Evolutionary conservation across 1,140 invertebrate genomes (phyloP).

Genomic region (Caenorhabditis brenneri): DNA sequence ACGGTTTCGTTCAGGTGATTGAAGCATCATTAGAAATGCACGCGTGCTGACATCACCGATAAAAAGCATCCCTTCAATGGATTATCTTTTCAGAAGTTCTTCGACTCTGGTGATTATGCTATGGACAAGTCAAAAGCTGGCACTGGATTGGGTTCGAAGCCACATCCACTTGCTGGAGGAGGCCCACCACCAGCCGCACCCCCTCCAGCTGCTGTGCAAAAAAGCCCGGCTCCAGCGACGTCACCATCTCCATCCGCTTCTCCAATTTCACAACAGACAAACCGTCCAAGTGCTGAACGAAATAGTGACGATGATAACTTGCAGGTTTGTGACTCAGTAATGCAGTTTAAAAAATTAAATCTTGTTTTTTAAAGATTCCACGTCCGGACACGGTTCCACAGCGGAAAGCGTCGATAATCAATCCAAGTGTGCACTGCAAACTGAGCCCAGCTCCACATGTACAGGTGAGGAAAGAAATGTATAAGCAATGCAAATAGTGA

Average conservation of each 20-base stretch:
- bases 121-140: constrained; percentile 67
- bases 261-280: background rate
- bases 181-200: constrained; percentile 6
- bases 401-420: constrained; percentile 69
- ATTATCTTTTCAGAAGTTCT: constrained; percentile 66
- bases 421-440: constrained; percentile 68
- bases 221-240: background rate
- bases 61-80: background rate
- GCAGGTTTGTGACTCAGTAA: constrained; percentile 27
- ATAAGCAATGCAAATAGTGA: background rate
- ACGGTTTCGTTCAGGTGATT: no score
- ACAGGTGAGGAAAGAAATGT: constrained; percentile 50
- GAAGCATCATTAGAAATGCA: no score
- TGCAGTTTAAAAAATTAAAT: background rate
- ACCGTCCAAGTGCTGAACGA: background rate
- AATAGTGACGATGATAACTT: constrained; percentile 40
- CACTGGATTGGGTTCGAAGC: constrained; percentile 6
- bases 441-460: constrained; percentile 68
- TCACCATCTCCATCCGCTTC: constrained; percentile 20
- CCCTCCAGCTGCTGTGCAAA: background rate
- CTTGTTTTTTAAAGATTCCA: constrained; percentile 60
- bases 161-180: constrained; percentile 34
- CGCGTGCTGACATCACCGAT: constrained; percentile 46
- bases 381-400: constrained; percentile 69
- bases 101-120: constrained; percentile 70